These are phyloP conservation scores for Crioceris asparagi DNA, from an alignment of 2,888 invertebrate genomes.

Conservation along the genomic window DNA sequence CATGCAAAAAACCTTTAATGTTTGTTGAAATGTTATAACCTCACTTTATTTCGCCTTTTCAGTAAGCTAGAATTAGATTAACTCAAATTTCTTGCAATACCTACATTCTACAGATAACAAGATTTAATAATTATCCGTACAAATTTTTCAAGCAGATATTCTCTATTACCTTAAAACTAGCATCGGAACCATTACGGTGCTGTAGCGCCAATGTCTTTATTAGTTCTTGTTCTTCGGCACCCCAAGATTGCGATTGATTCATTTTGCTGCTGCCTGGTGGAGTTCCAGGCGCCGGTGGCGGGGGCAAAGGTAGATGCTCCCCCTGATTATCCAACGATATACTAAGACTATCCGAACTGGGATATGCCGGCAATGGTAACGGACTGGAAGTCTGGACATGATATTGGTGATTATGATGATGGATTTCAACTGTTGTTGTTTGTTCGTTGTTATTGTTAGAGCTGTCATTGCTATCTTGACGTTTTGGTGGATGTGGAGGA, in stretches of 20 bases:
- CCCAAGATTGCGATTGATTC: conserved; percentile 45
- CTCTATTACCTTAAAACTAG: conserved; percentile 63
- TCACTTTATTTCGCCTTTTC: conserved; percentile 9
- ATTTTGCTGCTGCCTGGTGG: conserved; percentile 47
- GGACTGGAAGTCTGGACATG: conserved; percentile 42
- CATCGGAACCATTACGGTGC: conserved; percentile 66
- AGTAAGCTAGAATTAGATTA: too few relatives aligned
- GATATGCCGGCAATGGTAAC: conserved; percentile 51
- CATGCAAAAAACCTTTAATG: conserved; percentile 5
- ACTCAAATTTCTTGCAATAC: too few relatives aligned
- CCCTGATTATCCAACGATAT: conserved; percentile 44
- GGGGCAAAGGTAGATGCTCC: conserved; percentile 55
- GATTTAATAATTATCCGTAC: too few relatives aligned
- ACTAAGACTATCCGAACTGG: conserved; percentile 52
- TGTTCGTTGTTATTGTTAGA: conserved; percentile 24
- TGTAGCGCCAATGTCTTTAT: conserved; percentile 42
- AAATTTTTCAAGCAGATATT: conserved; percentile 10
- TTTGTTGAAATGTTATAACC: conserved; percentile 10
- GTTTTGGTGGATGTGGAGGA: conserved; percentile 71
- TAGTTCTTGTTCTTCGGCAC: conserved; percentile 40
- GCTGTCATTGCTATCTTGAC: conserved; percentile 40
- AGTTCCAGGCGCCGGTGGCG: conserved; percentile 50
- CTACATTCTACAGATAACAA: too few relatives aligned
- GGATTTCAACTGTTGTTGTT: conserved; percentile 38
- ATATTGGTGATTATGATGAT: conserved; percentile 16